A percentile compares a stretch with the other conserved stretches of the same genome.
These are phyloP conservation scores for Crocallis elinguaria DNA, from an alignment of 2,888 invertebrate genomes.

Conservation along the genomic window DNA sequence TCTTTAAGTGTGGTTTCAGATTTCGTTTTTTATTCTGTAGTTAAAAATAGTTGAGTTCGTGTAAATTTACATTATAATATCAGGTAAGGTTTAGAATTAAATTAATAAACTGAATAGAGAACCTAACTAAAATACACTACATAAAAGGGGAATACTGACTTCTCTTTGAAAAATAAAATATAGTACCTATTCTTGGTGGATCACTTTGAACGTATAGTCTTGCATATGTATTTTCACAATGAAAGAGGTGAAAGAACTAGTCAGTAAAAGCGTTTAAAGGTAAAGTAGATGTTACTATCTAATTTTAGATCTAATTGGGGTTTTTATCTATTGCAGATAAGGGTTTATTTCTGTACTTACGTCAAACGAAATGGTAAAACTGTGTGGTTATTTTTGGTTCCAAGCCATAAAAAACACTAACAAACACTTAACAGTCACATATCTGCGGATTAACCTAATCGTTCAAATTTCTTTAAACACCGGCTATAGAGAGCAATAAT, in stretches of 20 bases:
- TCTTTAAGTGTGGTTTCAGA: too few species aligned
- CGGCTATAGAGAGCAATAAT: neutral
- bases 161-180: too few species aligned
- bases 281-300: neutral
- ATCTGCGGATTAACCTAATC: constrained; percentile 30
- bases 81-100: too few species aligned
- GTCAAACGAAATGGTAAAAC: constrained; percentile 24
- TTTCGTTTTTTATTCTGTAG: too few species aligned
- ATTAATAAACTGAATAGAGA: too few species aligned
- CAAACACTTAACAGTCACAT: constrained; percentile 46
- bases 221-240: neutral
- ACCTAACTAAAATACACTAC: too few species aligned
- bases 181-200: neutral
- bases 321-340: constrained; percentile 20
- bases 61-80: too few species aligned
- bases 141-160: too few species aligned
- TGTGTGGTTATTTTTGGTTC: constrained; percentile 18
- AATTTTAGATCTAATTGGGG: constrained; percentile 13
- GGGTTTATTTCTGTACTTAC: constrained; percentile 25
- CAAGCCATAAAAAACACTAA: constrained; percentile 16
- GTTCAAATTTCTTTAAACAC: constrained; percentile 9
- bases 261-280: neutral
- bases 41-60: too few species aligned
- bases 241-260: constrained; percentile 7
- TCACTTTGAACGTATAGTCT: neutral